phyloP scores from a whole-genome alignment of 2,888 invertebrate genomes.

The Protophormia terraenovae region DNA sequence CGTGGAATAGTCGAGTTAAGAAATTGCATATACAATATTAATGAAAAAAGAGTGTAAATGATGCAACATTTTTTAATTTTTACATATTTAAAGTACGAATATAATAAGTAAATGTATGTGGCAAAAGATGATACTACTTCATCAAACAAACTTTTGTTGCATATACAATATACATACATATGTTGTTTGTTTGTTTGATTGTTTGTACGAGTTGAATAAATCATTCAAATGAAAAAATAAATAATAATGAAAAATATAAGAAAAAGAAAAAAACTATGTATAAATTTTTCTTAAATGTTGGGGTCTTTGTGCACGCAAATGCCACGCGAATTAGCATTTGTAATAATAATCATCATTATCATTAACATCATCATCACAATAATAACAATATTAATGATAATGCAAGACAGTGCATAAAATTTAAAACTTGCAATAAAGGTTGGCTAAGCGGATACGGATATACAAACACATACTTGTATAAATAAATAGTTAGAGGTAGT shows the following conservation, averaged over 20 bases:
- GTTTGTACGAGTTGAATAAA: constrained; percentile 37
- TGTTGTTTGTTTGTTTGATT: constrained; percentile 16
- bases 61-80: constrained; percentile 55
- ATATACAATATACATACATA: background rate
- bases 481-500: background rate
- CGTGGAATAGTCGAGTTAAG: constrained; percentile 33
- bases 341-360: constrained; percentile 45
- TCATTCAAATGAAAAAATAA: constrained; percentile 32
- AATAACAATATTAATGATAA: constrained; percentile 36
- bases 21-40: constrained; percentile 31
- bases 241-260: background rate
- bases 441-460: constrained; percentile 65
- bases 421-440: constrained; percentile 41
- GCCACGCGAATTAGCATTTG: constrained; percentile 66
- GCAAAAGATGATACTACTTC: background rate
- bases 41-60: constrained; percentile 52
- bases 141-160: no score
- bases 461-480: background rate
- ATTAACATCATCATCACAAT: background rate
- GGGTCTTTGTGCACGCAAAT: constrained; percentile 59
- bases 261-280: constrained; percentile 14
- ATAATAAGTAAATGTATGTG: background rate
- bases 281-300: constrained; percentile 46
- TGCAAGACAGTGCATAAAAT: background rate
- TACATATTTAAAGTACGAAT: background rate